phyloP scores from a whole-genome alignment of 2,888 invertebrate genomes.

The Chloroclystis v-ata region DNA sequence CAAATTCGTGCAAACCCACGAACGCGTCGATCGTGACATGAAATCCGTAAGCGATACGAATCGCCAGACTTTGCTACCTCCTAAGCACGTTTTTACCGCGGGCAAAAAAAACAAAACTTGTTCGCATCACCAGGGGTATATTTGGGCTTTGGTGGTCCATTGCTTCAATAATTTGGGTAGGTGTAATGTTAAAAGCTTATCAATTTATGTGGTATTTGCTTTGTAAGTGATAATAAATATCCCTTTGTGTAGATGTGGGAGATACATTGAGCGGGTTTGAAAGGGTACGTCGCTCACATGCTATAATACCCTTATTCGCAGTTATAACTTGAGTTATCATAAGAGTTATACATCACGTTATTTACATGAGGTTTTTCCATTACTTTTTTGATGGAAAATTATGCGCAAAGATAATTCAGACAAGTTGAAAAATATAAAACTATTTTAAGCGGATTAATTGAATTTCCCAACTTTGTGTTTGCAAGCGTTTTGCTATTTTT shows the following conservation, averaged over 20 bases:
- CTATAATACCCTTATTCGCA: slow-evolving; percentile 5
- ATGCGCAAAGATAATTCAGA: no score
- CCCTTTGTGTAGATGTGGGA: slow-evolving; percentile 11
- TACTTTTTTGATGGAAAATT: no score
- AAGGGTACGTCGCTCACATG: slow-evolving; percentile 16
- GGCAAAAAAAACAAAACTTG: slow-evolving; percentile 22
- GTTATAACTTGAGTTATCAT: no score
- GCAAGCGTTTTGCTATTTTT: no score
- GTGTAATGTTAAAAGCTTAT: slow-evolving; percentile 28
- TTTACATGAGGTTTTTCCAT: no score
- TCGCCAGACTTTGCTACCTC: slow-evolving; percentile 13
- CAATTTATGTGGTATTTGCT: slow-evolving; percentile 22
- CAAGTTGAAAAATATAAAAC: no score
- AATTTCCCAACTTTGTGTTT: no score
- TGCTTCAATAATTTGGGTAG: slow-evolving; percentile 30
- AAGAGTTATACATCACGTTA: no score
- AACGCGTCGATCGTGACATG: slow-evolving; percentile 56
- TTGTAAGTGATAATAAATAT: slow-evolving; percentile 20
- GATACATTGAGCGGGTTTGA: slow-evolving; percentile 10
- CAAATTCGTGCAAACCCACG: slow-evolving; percentile 57
- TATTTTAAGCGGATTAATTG: no score
- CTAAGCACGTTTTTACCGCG: slow-evolving; percentile 14
- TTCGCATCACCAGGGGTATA: slow-evolving; percentile 24
- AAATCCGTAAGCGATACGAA: slow-evolving; percentile 30
- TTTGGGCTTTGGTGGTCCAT: slow-evolving; percentile 30